Conservation (phyloP, 1,140 invertebrate species). For the Colletes gigas region DNA sequence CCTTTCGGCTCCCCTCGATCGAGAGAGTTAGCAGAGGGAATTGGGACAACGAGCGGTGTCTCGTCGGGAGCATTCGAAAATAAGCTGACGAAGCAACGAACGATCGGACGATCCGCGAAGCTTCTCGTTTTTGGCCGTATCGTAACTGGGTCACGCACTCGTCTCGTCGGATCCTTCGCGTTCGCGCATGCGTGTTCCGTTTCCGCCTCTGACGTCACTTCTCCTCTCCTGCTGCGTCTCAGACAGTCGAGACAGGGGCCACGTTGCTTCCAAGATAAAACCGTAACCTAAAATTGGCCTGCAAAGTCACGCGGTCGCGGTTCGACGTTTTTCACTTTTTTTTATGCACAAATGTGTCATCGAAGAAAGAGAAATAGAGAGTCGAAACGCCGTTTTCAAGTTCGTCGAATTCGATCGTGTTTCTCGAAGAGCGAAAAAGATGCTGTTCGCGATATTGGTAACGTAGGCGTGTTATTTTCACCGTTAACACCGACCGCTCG, state of each 20-base stretch:
- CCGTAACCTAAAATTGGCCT: background rate
- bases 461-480: constrained; percentile 27
- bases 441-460: background rate
- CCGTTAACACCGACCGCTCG: constrained; percentile 8
- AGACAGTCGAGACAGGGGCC: constrained; percentile 3
- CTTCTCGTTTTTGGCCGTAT: constrained; percentile 46
- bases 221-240: constrained; percentile 10
- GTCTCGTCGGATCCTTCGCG: constrained; percentile 40
- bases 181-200: constrained; percentile 49
- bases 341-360: too few species aligned
- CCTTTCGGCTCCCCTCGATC: background rate
- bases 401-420: background rate
- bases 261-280: background rate
- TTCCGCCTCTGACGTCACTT: constrained; percentile 70
- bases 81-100: background rate
- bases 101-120: background rate
- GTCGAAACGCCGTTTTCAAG: background rate
- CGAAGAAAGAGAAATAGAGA: too few species aligned
- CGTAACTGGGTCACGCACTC: constrained; percentile 55
- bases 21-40: background rate
- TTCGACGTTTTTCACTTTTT: too few species aligned
- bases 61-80: constrained; percentile 9
- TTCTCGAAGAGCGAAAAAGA: background rate
- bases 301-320: background rate
- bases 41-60: constrained; percentile 17